phyloP scores from a whole-genome alignment of 2,888 invertebrate genomes.

The Drosophila acutilabella region DNA sequence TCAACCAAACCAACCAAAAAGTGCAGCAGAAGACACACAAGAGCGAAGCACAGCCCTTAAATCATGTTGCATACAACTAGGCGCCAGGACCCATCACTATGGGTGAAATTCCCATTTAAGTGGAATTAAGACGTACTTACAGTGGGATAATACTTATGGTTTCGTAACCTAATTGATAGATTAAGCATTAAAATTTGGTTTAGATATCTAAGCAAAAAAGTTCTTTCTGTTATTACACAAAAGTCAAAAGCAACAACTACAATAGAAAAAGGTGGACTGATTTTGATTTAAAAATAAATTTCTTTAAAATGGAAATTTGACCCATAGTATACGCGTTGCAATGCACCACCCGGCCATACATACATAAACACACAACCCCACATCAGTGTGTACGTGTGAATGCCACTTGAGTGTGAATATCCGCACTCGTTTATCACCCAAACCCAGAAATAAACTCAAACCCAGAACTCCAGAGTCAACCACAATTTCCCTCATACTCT shows the following conservation, averaged over 20 bases:
- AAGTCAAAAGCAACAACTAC: too few relatives aligned
- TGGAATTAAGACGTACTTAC: too few relatives aligned
- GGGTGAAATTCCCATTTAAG: too few relatives aligned
- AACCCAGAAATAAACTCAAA: slow-evolving; percentile 8
- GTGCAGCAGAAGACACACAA: slow-evolving; percentile 62
- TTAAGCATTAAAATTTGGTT: too few relatives aligned
- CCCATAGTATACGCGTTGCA: slow-evolving; percentile 32
- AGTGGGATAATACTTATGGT: too few relatives aligned
- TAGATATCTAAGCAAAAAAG: too few relatives aligned
- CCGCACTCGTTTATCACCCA: slow-evolving; percentile 71
- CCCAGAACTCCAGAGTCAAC: slow-evolving; percentile 19
- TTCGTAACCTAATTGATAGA: too few relatives aligned
- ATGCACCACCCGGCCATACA: slow-evolving; percentile 47
- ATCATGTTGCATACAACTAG: slow-evolving; percentile 78
- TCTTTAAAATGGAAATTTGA: too few relatives aligned
- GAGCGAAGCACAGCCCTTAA: slow-evolving; percentile 59
- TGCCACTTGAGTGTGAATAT: slow-evolving; percentile 76
- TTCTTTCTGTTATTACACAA: too few relatives aligned
- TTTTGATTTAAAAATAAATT: too few relatives aligned
- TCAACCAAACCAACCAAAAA: slow-evolving; percentile 67
- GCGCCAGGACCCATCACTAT: slow-evolving; percentile 47
- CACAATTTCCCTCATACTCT: slow-evolving; percentile 28
- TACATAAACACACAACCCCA: slow-evolving; percentile 3
- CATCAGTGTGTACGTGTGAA: slow-evolving; percentile 36
- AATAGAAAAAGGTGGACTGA: too few relatives aligned